These are phyloP conservation scores for Phengaris alcon DNA, from an alignment of 2,888 invertebrate species.

Conservation along the genomic window DNA sequence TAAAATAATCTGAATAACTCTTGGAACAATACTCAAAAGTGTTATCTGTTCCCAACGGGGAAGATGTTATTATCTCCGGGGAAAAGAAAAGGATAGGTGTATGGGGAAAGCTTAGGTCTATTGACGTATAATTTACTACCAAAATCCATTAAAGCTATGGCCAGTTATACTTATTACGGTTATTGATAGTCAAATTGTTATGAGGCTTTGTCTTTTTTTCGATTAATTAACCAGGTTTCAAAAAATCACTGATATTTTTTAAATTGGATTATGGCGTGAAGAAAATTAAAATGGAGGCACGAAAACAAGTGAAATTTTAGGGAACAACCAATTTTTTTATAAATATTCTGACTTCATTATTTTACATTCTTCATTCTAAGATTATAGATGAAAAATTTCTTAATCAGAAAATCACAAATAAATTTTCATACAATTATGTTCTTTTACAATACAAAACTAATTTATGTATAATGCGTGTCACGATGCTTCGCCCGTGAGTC, in stretches of 20 bases:
- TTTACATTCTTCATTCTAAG: too few species aligned
- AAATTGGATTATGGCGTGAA: neutral
- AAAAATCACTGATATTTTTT: neutral
- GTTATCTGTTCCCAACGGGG: neutral
- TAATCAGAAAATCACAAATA: neutral
- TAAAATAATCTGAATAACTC: neutral
- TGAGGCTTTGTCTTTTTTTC: neutral
- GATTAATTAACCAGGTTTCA: neutral
- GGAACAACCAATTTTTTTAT: too few species aligned
- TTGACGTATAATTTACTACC: neutral
- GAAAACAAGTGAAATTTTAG: too few species aligned
- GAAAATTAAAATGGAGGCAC: too few species aligned
- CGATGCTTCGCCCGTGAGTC: neutral
- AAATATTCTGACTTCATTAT: too few species aligned
- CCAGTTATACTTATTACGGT: neutral
- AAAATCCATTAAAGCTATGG: neutral
- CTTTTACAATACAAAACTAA: neutral
- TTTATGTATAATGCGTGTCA: constrained; percentile 4
- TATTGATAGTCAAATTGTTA: neutral
- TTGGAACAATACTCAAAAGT: neutral
- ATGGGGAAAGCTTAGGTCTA: too few species aligned
- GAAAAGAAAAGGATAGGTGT: neutral
- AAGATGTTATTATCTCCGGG: neutral
- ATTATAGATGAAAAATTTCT: neutral
- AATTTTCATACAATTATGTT: neutral